Base-by-base conservation (phyloP, 2,888 invertebrate species). In the Taphrorychus bicolor region DNA sequence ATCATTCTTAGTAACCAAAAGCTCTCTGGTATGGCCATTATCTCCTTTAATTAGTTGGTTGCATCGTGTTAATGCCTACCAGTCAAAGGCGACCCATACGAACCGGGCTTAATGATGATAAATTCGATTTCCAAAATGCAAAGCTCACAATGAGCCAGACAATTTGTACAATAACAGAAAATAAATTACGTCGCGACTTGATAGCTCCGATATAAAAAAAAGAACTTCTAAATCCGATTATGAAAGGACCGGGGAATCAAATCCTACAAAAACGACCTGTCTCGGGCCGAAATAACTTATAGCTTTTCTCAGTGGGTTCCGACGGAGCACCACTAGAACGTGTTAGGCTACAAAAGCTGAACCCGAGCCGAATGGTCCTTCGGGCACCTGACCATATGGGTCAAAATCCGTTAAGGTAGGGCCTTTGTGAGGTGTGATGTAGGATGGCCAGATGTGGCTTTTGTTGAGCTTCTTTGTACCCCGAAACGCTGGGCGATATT, bases 391-490 rank as follows among this genome's bases (percentile, higher is more conserved):
- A 3, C 16, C 58, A 22, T 70, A 71, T 64, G 70, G 66, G 23
- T 51, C 22, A 73, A 9, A 73, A 24, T 74, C 62, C 71, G 58
- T 56, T 51, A 64, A 66, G 60, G 64, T 64, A 23, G 56, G 56
- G 24, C 60, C 71, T 66, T 73, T 73, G 72, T 73, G 57, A 77
- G 77, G 77, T 77, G 77, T 76, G 73, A 77, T 76, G 75, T 76
- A 73, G 76, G 76, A 70, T 73, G 76, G 71, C 74, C 76, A 76
- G 75, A 76, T 77, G 76, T 72, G 74, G 71, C 72, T 48, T 73
- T 69, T 73, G 67, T 69, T 69, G 45, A 49, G 51, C 54, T 45
- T 22, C 59, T 69, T 69, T 64, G 57, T 68, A 51, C 56, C 67
- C 63, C 51, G 59, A 68, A 68, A 51, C 22, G 62, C 40, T 23